These are phyloP conservation scores for Apantesis nais DNA, from an alignment of 2,888 invertebrate genomes.

Conservation along the genomic window DNA sequence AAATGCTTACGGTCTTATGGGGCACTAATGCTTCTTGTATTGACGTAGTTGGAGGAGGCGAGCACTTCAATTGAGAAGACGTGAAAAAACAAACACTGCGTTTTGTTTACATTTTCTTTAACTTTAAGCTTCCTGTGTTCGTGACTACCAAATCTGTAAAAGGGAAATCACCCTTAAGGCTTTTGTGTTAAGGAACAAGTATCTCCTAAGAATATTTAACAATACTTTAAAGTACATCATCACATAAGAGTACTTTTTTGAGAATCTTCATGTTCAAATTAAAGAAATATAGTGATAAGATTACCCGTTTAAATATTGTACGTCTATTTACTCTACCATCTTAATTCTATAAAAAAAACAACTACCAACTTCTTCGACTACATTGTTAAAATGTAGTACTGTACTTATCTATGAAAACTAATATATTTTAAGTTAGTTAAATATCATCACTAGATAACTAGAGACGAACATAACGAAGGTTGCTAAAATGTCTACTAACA, in stretches of 20 bases:
- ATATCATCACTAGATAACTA: too few relatives aligned
- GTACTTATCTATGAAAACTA: too few relatives aligned
- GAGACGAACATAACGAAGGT: too few relatives aligned
- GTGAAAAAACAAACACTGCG: slow-evolving; percentile 20
- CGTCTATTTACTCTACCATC: too few relatives aligned
- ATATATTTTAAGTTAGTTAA: too few relatives aligned
- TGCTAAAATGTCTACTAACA: too few relatives aligned
- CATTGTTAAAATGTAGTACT: too few relatives aligned
- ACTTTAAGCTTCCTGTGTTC: slow-evolving; percentile 18
- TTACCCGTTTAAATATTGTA: too few relatives aligned
- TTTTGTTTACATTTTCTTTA: slow-evolving; percentile 16
- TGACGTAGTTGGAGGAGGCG: slow-evolving; percentile 13
- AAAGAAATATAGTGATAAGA: too few relatives aligned
- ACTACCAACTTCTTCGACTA: too few relatives aligned
- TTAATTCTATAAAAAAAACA: too few relatives aligned
- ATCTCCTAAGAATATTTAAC: background rate
- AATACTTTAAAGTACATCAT: background rate
- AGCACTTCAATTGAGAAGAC: slow-evolving; percentile 16
- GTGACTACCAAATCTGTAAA: slow-evolving; percentile 14
- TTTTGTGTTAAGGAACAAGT: background rate
- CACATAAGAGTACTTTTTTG: background rate
- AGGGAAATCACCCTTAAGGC: slow-evolving; percentile 10
- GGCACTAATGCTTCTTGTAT: slow-evolving; percentile 12
- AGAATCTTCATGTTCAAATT: too few relatives aligned
- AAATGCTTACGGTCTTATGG: background rate